phyloP scores from a whole-genome alignment of 2,113 vertebrate species.

The Poecilia latipinna region DNA sequence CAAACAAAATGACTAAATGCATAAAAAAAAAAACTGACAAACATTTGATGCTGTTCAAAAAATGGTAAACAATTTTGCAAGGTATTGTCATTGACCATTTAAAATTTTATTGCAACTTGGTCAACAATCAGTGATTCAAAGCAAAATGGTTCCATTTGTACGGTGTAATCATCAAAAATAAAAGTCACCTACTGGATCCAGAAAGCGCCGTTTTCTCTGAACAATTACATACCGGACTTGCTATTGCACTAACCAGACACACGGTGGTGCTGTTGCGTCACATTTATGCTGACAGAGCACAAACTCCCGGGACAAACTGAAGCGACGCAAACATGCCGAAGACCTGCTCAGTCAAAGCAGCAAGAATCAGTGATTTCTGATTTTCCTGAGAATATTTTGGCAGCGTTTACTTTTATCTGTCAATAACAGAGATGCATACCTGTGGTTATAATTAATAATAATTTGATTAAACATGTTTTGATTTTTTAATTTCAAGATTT shows the following conservation, averaged over 20 bases:
- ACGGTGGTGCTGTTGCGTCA: slow-evolving; percentile 41
- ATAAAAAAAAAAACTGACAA: no score
- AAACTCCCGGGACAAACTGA: background rate
- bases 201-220: no score
- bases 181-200: background rate
- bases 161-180: no score
- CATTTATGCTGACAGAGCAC: background rate
- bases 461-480: background rate
- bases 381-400: background rate
- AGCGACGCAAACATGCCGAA: no score
- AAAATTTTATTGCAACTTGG: no score
- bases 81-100: no score
- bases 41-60: no score
- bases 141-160: no score
- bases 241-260: background rate
- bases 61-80: background rate
- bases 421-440: background rate
- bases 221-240: background rate
- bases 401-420: no score
- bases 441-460: background rate
- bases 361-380: background rate
- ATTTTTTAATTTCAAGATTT: background rate
- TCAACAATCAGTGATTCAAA: no score
- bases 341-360: no score
- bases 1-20: background rate